Evolutionary conservation across 2,888 invertebrate genomes (phyloP).

Genomic region (Clunio marinus): DNA sequence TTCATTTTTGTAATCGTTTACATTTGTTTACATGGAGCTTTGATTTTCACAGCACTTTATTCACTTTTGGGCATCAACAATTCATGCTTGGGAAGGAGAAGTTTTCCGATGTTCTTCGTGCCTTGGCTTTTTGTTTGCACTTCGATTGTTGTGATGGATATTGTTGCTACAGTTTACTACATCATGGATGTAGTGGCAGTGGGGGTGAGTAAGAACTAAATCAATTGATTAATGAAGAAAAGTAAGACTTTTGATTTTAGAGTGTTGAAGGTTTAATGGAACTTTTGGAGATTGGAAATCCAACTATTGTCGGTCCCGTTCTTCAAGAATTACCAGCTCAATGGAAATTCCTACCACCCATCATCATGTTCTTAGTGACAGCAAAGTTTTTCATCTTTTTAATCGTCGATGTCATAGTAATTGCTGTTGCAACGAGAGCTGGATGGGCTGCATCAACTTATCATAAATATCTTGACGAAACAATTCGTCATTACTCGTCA

Average conservation of each 20-base stretch:
- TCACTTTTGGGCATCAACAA: conserved; percentile 22
- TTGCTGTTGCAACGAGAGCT: neutral
- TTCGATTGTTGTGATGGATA: conserved; percentile 49
- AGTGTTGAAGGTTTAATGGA: conserved; percentile 5
- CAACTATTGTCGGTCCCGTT: neutral
- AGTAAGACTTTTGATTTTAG: conserved; percentile 36
- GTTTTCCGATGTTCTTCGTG: conserved; percentile 44
- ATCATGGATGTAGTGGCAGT: conserved; percentile 49
- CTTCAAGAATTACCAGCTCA: neutral
- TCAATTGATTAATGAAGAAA: no score
- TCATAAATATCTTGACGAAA: conserved; percentile 17
- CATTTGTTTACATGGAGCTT: neutral
- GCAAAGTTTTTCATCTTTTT: conserved; percentile 13
- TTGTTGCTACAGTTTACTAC: conserved; percentile 51
- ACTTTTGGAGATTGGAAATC: neutral
- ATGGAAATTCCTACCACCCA: neutral
- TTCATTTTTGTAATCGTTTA: neutral
- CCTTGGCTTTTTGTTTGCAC: conserved; percentile 51
- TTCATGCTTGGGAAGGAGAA: conserved; percentile 37
- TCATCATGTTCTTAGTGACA: neutral
- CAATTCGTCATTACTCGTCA: neutral
- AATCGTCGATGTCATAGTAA: neutral
- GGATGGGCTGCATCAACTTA: conserved; percentile 23
- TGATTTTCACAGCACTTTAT: neutral
- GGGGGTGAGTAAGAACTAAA: conserved; percentile 45